Evolutionary conservation across 2,797 vertebrate genomes (phyloP).

Genomic region (Lacerta agilis): DNA sequence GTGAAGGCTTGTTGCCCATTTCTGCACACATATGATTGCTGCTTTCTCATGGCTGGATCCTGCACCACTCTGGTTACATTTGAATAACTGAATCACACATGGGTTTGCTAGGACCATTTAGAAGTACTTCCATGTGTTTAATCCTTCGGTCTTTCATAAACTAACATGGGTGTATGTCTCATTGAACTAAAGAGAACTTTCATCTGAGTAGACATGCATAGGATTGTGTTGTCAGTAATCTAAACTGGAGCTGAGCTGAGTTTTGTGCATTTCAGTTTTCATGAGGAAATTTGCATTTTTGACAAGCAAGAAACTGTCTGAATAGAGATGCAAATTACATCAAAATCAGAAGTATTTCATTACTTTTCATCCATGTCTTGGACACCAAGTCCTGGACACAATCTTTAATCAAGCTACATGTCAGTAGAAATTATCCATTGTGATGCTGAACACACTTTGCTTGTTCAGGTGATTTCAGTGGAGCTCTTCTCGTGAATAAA

Average conservation of each 20-base stretch:
- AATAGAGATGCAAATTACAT: slow-evolving; percentile 9
- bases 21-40: not conserved
- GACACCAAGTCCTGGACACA: slow-evolving; percentile 5
- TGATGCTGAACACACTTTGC: slow-evolving; percentile 16
- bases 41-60: not conserved
- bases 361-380: slow-evolving; percentile 8
- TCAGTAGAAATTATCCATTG: slow-evolving; percentile 31
- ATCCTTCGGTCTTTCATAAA: not conserved
- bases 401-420: slow-evolving; percentile 32
- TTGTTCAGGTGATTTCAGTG: slow-evolving; percentile 29
- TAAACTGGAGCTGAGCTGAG: not conserved
- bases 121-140: not conserved
- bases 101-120: too few relatives aligned
- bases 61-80: not conserved
- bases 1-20: not conserved
- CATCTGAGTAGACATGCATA: not conserved
- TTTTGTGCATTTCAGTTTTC: slow-evolving; percentile 8
- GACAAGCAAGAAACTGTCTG: not conserved
- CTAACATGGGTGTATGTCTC: not conserved
- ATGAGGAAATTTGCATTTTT: slow-evolving; percentile 12
- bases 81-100: not conserved
- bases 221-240: not conserved
- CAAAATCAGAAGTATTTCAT: not conserved
- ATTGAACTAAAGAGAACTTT: not conserved
- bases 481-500: slow-evolving; percentile 22